A percentile compares a stretch with the other conserved stretches of the same genome.
Evolutionary conservation across 2,888 invertebrate species (phyloP).

Genomic region (Pollenia amentaria): DNA sequence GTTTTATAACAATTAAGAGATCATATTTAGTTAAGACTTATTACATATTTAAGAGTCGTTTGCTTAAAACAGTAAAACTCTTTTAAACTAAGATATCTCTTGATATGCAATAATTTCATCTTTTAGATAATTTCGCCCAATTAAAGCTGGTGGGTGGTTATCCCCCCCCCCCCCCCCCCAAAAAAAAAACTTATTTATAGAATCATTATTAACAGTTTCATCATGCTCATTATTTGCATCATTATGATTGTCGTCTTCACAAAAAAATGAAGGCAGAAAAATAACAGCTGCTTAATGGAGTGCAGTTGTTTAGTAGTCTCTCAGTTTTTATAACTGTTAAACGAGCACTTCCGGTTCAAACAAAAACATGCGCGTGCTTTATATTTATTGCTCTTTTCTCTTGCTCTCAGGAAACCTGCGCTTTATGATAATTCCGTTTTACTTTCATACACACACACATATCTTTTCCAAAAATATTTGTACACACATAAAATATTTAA

Average conservation of each 20-base stretch:
- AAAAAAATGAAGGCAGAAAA: background rate
- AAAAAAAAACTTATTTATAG: background rate
- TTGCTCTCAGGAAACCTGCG: slow-evolving; percentile 48
- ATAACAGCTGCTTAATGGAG: slow-evolving; percentile 29
- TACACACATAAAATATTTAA: slow-evolving; percentile 54
- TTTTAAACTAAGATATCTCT: background rate
- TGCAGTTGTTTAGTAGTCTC: background rate
- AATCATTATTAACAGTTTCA: slow-evolving; percentile 12
- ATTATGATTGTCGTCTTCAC: slow-evolving; percentile 6
- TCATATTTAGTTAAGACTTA: no score
- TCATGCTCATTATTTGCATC: slow-evolving; percentile 21
- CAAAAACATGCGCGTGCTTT: slow-evolving; percentile 60
- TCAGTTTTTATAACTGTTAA: slow-evolving; percentile 30
- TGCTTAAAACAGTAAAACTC: background rate
- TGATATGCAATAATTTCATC: background rate
- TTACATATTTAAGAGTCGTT: background rate
- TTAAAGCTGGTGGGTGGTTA: background rate
- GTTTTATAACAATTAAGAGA: no score
- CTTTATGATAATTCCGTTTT: slow-evolving; percentile 15
- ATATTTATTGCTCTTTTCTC: slow-evolving; percentile 29
- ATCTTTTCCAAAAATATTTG: background rate
- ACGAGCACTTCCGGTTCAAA: slow-evolving; percentile 68
- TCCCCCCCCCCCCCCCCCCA: no score
- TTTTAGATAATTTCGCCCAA: slow-evolving; percentile 40
- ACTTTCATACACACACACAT: background rate